These are phyloP conservation scores for Apaloderma vittatum DNA, from an alignment of 2,113 vertebrate species.

Conservation along the genomic window DNA sequence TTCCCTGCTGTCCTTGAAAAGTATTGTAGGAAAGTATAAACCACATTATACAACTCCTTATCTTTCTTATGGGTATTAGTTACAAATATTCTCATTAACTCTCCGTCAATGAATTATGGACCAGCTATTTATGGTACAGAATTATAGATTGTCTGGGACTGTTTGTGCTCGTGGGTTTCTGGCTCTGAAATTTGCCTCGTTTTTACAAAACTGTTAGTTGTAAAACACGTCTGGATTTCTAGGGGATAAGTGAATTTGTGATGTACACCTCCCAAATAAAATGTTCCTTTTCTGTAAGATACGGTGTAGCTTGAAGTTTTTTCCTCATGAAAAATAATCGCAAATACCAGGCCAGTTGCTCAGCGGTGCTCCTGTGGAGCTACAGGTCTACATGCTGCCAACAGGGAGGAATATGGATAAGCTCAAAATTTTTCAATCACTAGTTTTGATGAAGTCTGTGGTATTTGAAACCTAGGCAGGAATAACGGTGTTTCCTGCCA, in stretches of 20 bases:
- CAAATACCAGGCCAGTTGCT: neutral
- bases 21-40: constrained; percentile 67
- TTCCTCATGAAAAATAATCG: neutral
- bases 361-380: neutral
- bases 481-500: neutral
- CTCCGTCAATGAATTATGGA: constrained; percentile 75
- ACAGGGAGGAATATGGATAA: neutral
- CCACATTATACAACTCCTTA: constrained; percentile 74
- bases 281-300: neutral
- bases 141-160: constrained; percentile 74
- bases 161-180: constrained; percentile 13
- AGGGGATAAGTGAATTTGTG: neutral
- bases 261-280: neutral
- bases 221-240: neutral
- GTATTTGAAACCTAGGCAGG: neutral
- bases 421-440: neutral
- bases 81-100: constrained; percentile 83
- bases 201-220: neutral
- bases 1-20: constrained; percentile 78
- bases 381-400: neutral
- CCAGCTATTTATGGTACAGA: constrained; percentile 72
- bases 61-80: constrained; percentile 81
- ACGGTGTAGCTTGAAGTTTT: neutral
- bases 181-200: constrained; percentile 33
- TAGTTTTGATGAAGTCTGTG: neutral